A percentile compares a stretch with the other conserved stretches of the same genome.
Conservation (phyloP, 1,140 invertebrate genomes). For the Brachionus paranguensis region DNA sequence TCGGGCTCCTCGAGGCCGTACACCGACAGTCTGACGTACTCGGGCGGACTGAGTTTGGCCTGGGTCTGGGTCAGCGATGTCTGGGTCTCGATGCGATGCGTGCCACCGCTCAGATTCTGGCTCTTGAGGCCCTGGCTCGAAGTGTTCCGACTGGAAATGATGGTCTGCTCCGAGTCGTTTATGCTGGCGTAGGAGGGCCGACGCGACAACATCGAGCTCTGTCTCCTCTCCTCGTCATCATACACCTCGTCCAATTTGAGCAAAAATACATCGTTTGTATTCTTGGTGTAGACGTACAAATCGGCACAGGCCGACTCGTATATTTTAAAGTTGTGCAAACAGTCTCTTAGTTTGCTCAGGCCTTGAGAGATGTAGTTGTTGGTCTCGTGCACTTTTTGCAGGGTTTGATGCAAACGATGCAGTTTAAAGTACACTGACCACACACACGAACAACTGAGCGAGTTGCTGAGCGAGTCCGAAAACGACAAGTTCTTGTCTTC, state of each 20-base stretch:
- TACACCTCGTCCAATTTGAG: background rate
- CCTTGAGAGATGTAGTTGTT: background rate
- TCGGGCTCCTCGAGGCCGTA: slow-evolving; percentile 21
- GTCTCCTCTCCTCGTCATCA: slow-evolving; percentile 5
- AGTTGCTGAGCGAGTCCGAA: background rate
- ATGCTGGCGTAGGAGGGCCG: slow-evolving; percentile 8
- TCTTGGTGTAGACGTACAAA: slow-evolving; percentile 15
- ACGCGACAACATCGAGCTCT: background rate
- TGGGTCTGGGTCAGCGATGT: background rate
- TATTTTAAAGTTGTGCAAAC: slow-evolving; percentile 31
- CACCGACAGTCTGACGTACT: background rate
- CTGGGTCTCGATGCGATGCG: background rate
- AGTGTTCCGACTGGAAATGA: background rate
- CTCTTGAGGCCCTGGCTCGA: background rate
- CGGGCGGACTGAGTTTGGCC: background rate
- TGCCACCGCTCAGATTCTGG: background rate
- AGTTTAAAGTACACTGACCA: slow-evolving; percentile 32
- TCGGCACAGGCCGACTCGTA: background rate
- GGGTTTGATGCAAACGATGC: slow-evolving; percentile 34
- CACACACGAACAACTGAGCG: background rate
- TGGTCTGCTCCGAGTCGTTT: background rate
- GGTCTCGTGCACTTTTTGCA: background rate
- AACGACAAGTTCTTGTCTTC: background rate
- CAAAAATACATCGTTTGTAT: slow-evolving; percentile 2
- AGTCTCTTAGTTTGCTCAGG: background rate